These are phyloP conservation scores for Myotis planiceps DNA, from an alignment of 2,797 vertebrate genomes.

Conservation along the genomic window DNA sequence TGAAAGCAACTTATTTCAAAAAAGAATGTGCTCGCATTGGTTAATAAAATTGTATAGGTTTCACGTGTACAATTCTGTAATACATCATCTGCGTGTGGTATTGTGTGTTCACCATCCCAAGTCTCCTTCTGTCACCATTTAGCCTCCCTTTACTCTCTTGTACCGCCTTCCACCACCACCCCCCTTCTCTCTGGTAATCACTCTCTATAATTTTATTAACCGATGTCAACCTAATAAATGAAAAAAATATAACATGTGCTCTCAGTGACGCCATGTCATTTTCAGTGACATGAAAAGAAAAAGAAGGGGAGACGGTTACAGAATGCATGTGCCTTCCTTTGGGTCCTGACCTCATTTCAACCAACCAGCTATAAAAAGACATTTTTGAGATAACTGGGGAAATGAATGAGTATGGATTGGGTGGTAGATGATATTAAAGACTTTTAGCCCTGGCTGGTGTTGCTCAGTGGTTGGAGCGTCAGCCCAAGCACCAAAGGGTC, in stretches of 20 bases:
- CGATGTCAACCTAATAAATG: background rate
- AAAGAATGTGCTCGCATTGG: background rate
- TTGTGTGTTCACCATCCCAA: background rate
- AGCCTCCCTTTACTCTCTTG: background rate
- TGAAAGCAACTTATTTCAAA: background rate
- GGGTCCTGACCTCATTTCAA: background rate
- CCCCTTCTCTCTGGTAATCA: background rate
- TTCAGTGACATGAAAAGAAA: no score
- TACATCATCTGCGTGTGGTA: background rate
- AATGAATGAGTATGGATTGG: no score
- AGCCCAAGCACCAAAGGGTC: no score
- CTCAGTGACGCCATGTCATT: background rate
- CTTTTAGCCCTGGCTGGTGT: background rate
- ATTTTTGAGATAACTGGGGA: background rate
- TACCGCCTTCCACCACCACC: background rate
- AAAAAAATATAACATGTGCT: background rate
- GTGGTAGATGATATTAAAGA: background rate
- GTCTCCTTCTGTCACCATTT: background rate
- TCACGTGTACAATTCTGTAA: background rate
- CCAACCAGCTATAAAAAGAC: background rate
- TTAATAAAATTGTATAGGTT: background rate
- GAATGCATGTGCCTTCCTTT: fast-evolving
- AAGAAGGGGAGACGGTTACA: background rate
- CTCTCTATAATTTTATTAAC: background rate
- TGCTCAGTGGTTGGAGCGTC: fast-evolving